Base-by-base conservation (phyloP, 2,113 vertebrate genomes). In the Motacilla alba region DNA sequence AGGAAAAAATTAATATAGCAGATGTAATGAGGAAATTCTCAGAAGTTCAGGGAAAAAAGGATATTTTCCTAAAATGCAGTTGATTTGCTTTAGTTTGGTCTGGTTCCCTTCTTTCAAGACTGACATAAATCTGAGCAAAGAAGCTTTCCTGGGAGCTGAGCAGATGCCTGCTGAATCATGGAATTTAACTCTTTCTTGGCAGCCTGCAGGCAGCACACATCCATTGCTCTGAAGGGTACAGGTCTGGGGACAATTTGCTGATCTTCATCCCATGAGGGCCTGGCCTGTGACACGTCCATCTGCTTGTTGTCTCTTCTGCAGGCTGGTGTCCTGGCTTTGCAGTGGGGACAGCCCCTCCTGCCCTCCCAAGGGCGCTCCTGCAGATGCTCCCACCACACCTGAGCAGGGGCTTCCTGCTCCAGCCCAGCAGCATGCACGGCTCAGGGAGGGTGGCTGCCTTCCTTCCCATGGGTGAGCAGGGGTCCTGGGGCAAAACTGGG, bases 121-220 rank as follows among this genome's bases (percentile, higher is more conserved):
- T 86, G 85, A 66, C 75, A 94, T 93, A 85, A 95, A 93, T 93
- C 74, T 22, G 58, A 94, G 91, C 49, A 56, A 82, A 89, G 80
- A 44, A 75, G 81, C 75, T 95, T 93, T 94, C 73, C 83, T 85
- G 84, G 53, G 78, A 93, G 79, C 33, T 0, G 2, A 91, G 59
- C 79, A 95, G 78, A 88, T 81, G 87, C 77, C 63, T 96, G 87
- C 90, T 91, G 82, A 95, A 91, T 94, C 94, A 93, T 55, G 53
- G 75, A 76, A 74, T 95, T 94, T 95, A 91, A 94, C 93, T 41
- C 75, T 81, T 90, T 81, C 77, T 43, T 0, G 0, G 70, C 78
- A 94, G 77, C 46, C 55, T 6, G 10, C 1, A 82, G 62, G 83
- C 80, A 84, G 74, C 17, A 16, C 62, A 11, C 23, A 41, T 10